Evolutionary conservation across 1,140 invertebrate genomes (phyloP).

Genomic region (Diabrotica undecimpunctata): DNA sequence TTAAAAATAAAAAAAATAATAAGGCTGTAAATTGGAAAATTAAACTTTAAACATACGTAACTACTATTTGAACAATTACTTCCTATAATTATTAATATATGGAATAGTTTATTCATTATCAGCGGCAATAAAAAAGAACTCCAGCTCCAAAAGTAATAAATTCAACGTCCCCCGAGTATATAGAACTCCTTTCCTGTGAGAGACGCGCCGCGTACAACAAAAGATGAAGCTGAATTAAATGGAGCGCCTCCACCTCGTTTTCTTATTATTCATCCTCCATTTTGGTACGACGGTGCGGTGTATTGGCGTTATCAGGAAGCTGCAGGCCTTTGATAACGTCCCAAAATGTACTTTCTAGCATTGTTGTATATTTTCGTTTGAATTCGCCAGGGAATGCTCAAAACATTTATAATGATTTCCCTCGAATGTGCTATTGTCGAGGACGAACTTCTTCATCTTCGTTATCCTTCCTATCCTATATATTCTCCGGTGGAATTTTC

Average conservation of each 20-base stretch:
- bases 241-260: not conserved
- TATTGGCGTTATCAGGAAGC: conserved; percentile 1
- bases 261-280: conserved; percentile 1
- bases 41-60: too few relatives aligned
- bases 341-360: conserved; percentile 2
- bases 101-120: not conserved
- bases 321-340: not conserved
- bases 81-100: too few relatives aligned
- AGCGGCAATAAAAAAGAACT: not conserved
- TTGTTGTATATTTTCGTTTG: conserved; percentile 2
- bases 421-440: not conserved
- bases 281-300: not conserved
- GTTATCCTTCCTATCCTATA: not conserved
- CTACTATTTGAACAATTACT: too few relatives aligned
- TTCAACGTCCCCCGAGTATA: not conserved
- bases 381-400: not conserved
- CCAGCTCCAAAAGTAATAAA: not conserved
- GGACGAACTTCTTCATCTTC: not conserved
- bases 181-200: not conserved
- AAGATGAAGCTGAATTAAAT: conserved; percentile 1
- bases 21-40: too few relatives aligned
- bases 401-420: conserved; percentile 3
- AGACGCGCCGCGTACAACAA: conserved; percentile 1
- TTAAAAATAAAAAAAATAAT: too few relatives aligned
- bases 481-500: too few relatives aligned